Evolutionary conservation across 1,140 invertebrate species (phyloP).

Genomic region (Dryas iulia): DNA sequence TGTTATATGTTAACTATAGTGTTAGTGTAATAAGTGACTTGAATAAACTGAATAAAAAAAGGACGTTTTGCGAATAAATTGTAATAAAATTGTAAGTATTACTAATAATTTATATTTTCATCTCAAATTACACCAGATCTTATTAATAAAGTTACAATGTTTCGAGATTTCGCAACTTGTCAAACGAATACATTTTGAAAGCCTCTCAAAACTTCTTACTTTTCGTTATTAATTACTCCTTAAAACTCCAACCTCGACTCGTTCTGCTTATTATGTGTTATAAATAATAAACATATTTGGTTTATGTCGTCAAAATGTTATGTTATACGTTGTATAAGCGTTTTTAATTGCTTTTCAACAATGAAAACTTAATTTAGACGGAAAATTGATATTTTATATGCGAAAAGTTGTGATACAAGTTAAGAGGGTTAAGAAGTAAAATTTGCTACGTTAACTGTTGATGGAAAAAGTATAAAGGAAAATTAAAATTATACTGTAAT

Average conservation of each 20-base stretch:
- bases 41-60: neutral
- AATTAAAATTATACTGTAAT: neutral
- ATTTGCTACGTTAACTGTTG: too few relatives aligned
- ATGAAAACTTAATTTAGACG: neutral
- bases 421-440: neutral
- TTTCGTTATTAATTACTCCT: conserved; percentile 10
- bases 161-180: neutral
- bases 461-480: neutral
- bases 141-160: neutral
- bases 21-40: neutral
- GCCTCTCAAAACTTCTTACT: conserved; percentile 9
- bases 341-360: neutral
- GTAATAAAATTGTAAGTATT: neutral
- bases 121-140: neutral
- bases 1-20: neutral
- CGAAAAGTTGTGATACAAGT: neutral
- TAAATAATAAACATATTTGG: neutral
- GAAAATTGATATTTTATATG: neutral
- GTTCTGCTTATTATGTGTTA: neutral
- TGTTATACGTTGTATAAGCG: neutral
- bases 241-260: neutral
- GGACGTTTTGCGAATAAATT: neutral
- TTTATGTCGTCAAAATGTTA: neutral
- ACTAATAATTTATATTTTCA: neutral
- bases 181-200: conserved; percentile 6